A percentile compares a stretch with the other conserved stretches of the same genome.
Evolutionary conservation across 2,888 invertebrate genomes (phyloP).

Genomic region (Hermodice carunculata): DNA sequence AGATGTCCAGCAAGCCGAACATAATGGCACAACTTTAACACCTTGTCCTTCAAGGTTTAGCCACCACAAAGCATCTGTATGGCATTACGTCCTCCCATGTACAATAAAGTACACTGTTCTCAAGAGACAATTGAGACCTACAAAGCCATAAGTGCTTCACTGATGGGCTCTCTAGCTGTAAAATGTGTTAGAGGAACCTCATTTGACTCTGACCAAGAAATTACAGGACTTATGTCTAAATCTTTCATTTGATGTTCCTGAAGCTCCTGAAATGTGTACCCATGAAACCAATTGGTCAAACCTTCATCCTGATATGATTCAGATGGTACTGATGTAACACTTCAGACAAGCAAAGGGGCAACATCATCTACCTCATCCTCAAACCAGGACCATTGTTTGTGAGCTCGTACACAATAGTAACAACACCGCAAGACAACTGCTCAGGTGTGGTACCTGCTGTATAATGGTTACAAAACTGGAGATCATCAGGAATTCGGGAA

Average conservation of each 20-base stretch:
- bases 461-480: constrained; percentile 6
- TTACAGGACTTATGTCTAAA: neutral
- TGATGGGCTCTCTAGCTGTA: neutral
- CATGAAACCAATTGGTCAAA: neutral
- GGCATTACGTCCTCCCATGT: constrained; percentile 3
- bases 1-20: too few species aligned
- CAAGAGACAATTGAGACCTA: neutral
- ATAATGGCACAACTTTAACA: constrained; percentile 15
- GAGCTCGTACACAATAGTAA: too few species aligned
- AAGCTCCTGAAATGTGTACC: neutral
- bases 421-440: too few species aligned
- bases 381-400: too few species aligned
- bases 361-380: too few species aligned
- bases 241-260: neutral
- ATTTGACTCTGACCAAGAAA: neutral
- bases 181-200: neutral
- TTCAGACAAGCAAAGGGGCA: too few species aligned
- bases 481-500: neutral
- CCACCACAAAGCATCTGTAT: constrained; percentile 8
- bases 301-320: too few species aligned
- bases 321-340: too few species aligned
- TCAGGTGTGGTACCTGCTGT: too few species aligned
- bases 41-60: neutral
- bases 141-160: neutral
- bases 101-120: constrained; percentile 1